Evolutionary conservation across 1,140 invertebrate species (phyloP), one percentile per base, ranked within the genome.

Genomic region (Periplaneta americana): DNA sequence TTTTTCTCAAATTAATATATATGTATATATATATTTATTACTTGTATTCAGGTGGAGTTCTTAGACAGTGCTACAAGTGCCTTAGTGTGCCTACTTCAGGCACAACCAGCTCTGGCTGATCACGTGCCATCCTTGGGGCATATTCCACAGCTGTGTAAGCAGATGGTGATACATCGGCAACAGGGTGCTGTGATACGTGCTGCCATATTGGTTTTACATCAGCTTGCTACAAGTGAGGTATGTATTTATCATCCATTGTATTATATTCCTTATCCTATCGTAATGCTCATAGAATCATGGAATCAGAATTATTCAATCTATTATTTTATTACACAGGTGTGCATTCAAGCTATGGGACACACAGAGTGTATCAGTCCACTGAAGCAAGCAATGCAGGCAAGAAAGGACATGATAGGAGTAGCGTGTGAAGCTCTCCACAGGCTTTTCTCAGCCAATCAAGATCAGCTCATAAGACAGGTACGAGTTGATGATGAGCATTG

Each of bases 41-140:
- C n/a, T n/a, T 66, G 48, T 34, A 11, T 89, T 80, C 86, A 97
- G 94, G 92, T 92, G 82, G 94, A 97, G 82, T 90, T 94, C 78
- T 88, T 99, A 81, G 96, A 98, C 85, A 90, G 95, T 66, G 93
- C 96, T 66, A 97, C 96, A 6, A 94, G 92, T 81, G 96, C 96
- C 28, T 87, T 99, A 34, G 94, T 96, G 17, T 93, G 93, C 84
- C 88, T 99, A 35, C 89, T 99, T 34, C 91, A 93, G 85, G 93
- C 96, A 31, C 97, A 98, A 87, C 95, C 96, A n/a, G 90, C 92
- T 85, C 91, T 99, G 75, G 92, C 96, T 32, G 97, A 99, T 87
- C 93, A 96, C 84, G 93, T 99, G 79, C 98, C 98, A 28, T 93
- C 96, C 28, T 92, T 98, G 86, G 98, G 98, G 17, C 97, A 99